Base-by-base conservation (phyloP, 23 tunicate species). In the Halocynthia roretzi region DNA sequence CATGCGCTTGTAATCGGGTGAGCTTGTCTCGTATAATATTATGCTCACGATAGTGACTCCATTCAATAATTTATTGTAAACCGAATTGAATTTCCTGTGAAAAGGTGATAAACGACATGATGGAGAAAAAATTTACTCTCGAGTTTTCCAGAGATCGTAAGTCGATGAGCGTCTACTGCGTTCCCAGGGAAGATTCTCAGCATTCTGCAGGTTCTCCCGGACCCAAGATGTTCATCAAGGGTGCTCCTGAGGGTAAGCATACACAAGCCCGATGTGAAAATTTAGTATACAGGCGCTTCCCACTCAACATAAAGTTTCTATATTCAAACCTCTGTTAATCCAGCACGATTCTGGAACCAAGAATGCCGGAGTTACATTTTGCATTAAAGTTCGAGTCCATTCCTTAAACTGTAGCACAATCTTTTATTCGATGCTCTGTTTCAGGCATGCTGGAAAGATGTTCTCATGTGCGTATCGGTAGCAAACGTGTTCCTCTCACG, bases 61-160 rank as follows among this genome's bases (percentile, higher is more conserved):
- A 58, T 58, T 58, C 15, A 58, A n/a, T 14, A 56, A 58, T 14
- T 58, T 2, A 58, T 14, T 58, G 1, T 58, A 14, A n/a, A 58
- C 63, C 63, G 17, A 58, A 14, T 58, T 58, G 63, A 14, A n/a
- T 58, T 50, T 10, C 17, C 15, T 20, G n/a, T 71, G 9, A 17
- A n/a, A 71, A 88, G 88, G 63, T 66, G 0, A 92, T 91, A 63
- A 81, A 69, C 67, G 71, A 67, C 19, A 76, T 80, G 80, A 85
- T 81, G 91, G 74, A 81, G 40, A 94, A 94, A 63, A 54, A 71
- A 23, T 91, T 89, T 57, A 96, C 99, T 7, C 93, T 96, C 0
- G 99, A 96, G 70, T 96, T 96, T 77, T 83, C 90, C 53, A 88
- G 99, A 5, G 99, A 96, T 61, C 87, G 99, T 4, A 96, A 96